These are phyloP conservation scores for Ectemnius continuus DNA, from an alignment of 2,888 invertebrate genomes.

Conservation along the genomic window DNA sequence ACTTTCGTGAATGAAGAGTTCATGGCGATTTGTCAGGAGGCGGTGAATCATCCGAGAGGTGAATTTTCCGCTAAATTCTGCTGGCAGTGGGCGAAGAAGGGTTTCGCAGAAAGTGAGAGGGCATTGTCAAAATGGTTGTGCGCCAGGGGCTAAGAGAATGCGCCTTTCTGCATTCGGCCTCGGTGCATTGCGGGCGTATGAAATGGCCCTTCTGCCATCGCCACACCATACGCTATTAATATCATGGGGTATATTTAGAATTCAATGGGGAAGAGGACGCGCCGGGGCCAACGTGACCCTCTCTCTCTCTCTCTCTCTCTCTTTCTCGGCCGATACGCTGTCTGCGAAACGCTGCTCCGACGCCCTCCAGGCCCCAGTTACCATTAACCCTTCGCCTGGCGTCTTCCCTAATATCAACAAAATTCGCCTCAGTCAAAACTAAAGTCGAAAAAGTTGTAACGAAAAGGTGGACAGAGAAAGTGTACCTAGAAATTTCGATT, in stretches of 20 bases:
- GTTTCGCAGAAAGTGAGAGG: constrained; percentile 9
- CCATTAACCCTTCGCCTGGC: no score
- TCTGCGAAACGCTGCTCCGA: constrained; percentile 54
- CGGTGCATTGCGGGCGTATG: constrained; percentile 54
- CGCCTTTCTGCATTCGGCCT: constrained; percentile 51
- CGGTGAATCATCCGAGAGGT: no score
- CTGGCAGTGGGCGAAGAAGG: background rate
- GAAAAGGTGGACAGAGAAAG: no score
- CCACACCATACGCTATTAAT: constrained; percentile 72
- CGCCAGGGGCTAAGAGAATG: constrained; percentile 37
- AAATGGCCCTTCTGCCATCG: constrained; percentile 62
- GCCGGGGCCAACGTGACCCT: constrained; percentile 49
- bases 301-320: no score
- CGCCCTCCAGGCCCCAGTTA: no score
- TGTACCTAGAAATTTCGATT: no score
- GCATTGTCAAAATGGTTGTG: constrained; percentile 23
- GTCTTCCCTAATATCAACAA: no score
- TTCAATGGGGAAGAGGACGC: constrained; percentile 72
- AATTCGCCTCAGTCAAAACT: no score
- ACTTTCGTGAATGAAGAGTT: no score
- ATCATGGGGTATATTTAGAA: constrained; percentile 74
- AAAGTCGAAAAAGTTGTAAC: no score
- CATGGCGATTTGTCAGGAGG: no score
- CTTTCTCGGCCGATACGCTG: constrained; percentile 61
- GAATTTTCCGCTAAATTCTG: no score